phyloP scores from a whole-genome alignment of 2,113 vertebrate species.

The Aix galericulata region DNA sequence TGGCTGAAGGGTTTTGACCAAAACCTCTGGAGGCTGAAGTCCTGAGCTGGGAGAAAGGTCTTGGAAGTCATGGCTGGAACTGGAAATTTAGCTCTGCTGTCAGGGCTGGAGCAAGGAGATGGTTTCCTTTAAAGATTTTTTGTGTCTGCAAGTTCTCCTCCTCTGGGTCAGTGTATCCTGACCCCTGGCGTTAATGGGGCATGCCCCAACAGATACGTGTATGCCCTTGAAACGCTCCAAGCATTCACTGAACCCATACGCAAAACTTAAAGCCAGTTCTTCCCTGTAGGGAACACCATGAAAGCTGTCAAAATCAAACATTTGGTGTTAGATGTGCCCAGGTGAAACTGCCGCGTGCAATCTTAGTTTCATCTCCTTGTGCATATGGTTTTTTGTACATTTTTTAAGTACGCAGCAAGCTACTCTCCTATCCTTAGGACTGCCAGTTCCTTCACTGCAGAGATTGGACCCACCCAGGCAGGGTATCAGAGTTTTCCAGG shows the following conservation, averaged over 20 bases:
- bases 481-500: background rate
- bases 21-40: background rate
- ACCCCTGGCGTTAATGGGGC: background rate
- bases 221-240: background rate
- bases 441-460: background rate
- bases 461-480: background rate
- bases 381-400: background rate
- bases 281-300: background rate
- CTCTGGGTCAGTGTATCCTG: background rate
- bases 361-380: background rate
- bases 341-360: background rate
- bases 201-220: background rate
- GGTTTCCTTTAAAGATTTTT: background rate
- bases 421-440: background rate
- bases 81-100: background rate
- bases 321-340: background rate
- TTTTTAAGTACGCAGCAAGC: background rate
- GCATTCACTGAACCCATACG: background rate
- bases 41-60: background rate
- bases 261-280: background rate
- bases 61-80: background rate
- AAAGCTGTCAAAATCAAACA: background rate
- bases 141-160: background rate
- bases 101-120: background rate
- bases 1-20: background rate